phyloP scores from a whole-genome alignment of 2,888 invertebrate species.

The Sturmia bella region DNA sequence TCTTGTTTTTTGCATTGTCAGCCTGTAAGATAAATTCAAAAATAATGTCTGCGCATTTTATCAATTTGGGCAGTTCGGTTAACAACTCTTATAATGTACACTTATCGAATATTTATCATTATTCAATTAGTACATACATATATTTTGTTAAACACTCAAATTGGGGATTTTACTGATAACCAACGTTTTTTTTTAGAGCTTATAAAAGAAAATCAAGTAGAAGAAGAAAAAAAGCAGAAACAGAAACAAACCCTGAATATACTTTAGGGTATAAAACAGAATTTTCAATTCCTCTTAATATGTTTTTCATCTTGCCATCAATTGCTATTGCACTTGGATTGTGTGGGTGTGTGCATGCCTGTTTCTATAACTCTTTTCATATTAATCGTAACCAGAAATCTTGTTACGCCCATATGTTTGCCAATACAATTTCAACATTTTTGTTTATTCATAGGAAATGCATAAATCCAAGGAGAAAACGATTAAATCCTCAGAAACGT shows the following conservation, averaged over 20 bases:
- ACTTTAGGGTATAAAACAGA: conserved; percentile 3
- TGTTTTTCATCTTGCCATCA: neutral
- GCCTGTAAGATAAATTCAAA: too few relatives aligned
- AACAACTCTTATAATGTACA: too few relatives aligned
- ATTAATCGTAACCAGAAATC: conserved; percentile 65
- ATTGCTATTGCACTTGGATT: neutral
- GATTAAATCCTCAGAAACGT: conserved; percentile 57
- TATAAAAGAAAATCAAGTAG: neutral
- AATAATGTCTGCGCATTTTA: too few relatives aligned
- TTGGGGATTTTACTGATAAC: conserved; percentile 7
- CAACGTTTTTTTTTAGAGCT: conserved; percentile 1
- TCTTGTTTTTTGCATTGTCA: too few relatives aligned
- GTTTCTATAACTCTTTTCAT: conserved; percentile 28
- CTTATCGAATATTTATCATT: too few relatives aligned
- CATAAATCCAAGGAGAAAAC: conserved; percentile 63
- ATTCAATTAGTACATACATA: conserved; percentile 23
- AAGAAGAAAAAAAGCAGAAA: neutral
- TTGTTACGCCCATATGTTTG: conserved; percentile 63
- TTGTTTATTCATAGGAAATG: conserved; percentile 48
- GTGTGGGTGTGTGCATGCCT: neutral
- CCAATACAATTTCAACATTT: conserved; percentile 54
- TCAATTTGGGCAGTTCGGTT: too few relatives aligned
- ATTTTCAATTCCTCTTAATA: conserved; percentile 18
- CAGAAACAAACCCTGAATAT: neutral
- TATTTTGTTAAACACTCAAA: neutral